These are phyloP conservation scores for Alca torda DNA, from an alignment of 2,797 vertebrate genomes.

Conservation along the genomic window DNA sequence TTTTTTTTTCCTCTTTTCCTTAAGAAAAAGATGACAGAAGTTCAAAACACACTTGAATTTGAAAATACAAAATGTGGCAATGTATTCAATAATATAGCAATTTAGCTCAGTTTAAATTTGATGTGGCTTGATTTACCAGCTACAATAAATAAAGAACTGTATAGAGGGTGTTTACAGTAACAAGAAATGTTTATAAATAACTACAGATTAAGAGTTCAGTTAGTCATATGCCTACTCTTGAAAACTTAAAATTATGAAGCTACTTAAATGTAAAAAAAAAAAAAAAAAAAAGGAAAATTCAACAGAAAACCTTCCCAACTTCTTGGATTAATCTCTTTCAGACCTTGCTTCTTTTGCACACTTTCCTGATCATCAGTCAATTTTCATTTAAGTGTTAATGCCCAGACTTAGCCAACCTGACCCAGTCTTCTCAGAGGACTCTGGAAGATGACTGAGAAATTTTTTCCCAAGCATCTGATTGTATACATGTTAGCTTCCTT, in stretches of 20 bases:
- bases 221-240: not conserved
- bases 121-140: not conserved
- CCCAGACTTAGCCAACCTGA: not conserved
- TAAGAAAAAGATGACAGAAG: slow-evolving; percentile 21
- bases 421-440: not conserved
- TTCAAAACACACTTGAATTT: slow-evolving; percentile 22
- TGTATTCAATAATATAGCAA: slow-evolving; percentile 3
- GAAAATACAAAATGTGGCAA: slow-evolving; percentile 40
- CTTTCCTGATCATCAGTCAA: not conserved
- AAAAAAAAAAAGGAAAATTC: not conserved
- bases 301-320: not conserved
- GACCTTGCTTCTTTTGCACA: not conserved
- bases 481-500: not conserved
- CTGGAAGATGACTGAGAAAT: not conserved
- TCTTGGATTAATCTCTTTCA: not conserved
- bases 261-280: not conserved
- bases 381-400: not conserved
- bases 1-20: not conserved
- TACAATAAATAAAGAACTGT: not conserved
- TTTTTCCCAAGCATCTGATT: not conserved
- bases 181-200: not conserved
- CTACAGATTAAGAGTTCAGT: not conserved
- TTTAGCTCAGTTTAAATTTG: not conserved
- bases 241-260: not conserved
- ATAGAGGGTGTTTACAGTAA: not conserved